These are phyloP conservation scores for Phymorhynchus buccinoides DNA, from an alignment of 1,140 invertebrate genomes.

Conservation along the genomic window DNA sequence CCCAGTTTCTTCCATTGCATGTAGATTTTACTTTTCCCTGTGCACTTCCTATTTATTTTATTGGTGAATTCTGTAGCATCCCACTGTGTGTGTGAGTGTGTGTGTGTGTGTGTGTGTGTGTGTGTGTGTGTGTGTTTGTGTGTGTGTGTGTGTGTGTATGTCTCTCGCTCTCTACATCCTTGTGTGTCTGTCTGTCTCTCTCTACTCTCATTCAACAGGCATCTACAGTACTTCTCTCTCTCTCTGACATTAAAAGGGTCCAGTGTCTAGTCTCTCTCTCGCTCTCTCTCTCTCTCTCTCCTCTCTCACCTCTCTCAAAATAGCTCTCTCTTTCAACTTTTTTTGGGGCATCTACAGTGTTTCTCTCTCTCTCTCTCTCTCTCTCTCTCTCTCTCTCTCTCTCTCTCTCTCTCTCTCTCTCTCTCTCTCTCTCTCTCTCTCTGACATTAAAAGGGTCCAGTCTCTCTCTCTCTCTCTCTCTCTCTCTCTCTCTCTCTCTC, in stretches of 20 bases:
- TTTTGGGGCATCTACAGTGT: neutral
- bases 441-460: too few species aligned
- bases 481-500: conserved; percentile 7
- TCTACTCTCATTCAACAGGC: too few species aligned
- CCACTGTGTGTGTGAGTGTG: too few species aligned
- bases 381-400: conserved; percentile 21
- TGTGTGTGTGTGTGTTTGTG: too few species aligned
- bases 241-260: conserved; percentile 3
- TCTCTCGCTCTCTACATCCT: neutral
- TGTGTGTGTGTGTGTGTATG: neutral
- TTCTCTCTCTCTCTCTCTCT: conserved; percentile 18
- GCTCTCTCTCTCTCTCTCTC: neutral
- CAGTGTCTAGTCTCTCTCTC: too few species aligned
- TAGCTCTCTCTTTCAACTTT: neutral
- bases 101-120: too few species aligned
- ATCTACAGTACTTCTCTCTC: too few species aligned
- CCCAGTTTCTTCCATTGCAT: too few species aligned
- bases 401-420: conserved; percentile 28
- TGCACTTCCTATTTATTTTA: too few species aligned
- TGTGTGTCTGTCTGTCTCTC: neutral
- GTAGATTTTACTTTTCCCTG: too few species aligned
- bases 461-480: conserved; percentile 15
- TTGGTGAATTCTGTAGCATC: too few species aligned
- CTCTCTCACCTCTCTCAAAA: neutral
- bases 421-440: neutral